phyloP scores from a whole-genome alignment of 1,140 invertebrate species.

The Ostrea edulis region DNA sequence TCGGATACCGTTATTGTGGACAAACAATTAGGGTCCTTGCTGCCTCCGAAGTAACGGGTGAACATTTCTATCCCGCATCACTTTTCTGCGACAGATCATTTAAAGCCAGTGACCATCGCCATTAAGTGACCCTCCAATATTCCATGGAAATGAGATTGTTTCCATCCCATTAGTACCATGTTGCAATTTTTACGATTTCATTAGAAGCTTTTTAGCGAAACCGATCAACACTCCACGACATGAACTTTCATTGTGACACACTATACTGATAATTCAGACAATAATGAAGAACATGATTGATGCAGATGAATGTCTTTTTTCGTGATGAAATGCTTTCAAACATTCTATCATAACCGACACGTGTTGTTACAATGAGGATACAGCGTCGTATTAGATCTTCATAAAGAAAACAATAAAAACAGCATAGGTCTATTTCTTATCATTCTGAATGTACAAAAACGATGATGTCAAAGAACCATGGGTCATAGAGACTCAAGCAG shows the following conservation, averaged over 20 bases:
- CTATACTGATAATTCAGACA: not conserved
- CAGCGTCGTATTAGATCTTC: no score
- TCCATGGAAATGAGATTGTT: slow-evolving; percentile 20
- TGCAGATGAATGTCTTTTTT: no score
- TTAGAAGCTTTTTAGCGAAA: slow-evolving; percentile 15
- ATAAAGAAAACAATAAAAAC: no score
- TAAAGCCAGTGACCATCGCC: not conserved
- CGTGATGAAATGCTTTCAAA: no score
- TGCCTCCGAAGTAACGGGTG: not conserved
- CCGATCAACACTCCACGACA: not conserved
- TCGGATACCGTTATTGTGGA: slow-evolving; percentile 22
- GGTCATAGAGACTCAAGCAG: no score
- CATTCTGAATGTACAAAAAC: no score
- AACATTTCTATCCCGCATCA: not conserved
- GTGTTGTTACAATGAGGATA: no score
- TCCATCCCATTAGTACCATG: slow-evolving; percentile 17
- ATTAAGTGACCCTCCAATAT: not conserved
- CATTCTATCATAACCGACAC: no score
- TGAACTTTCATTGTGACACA: not conserved
- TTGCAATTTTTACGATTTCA: slow-evolving; percentile 34
- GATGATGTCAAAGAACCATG: no score
- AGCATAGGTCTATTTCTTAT: no score
- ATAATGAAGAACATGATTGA: not conserved
- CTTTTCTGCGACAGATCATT: slow-evolving; percentile 7
- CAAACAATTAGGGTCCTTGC: slow-evolving; percentile 12